These are phyloP conservation scores for Macrophya annulata DNA, from an alignment of 2,888 invertebrate genomes.

Conservation along the genomic window DNA sequence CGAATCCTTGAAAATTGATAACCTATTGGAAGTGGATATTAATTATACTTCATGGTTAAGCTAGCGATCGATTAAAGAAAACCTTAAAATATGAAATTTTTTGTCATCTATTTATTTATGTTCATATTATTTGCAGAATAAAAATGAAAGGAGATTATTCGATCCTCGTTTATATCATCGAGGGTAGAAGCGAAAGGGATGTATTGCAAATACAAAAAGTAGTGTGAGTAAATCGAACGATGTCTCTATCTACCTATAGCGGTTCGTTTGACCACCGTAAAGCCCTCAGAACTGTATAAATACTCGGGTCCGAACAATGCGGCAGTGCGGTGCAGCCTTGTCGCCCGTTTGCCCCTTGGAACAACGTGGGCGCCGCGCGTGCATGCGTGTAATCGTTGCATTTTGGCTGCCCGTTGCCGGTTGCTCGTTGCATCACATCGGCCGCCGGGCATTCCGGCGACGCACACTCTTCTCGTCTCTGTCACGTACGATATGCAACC, in stretches of 20 bases:
- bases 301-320: slow-evolving; percentile 43
- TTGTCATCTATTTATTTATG: not conserved
- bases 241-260: slow-evolving; percentile 34
- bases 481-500: slow-evolving; percentile 76
- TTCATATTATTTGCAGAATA: not conserved
- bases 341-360: slow-evolving; percentile 42
- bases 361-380: slow-evolving; percentile 42
- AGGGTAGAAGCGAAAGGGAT: not conserved
- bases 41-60: slow-evolving; percentile 9
- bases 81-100: too few species aligned
- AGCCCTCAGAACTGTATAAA: slow-evolving; percentile 53
- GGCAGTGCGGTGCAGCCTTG: slow-evolving; percentile 31
- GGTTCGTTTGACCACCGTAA: slow-evolving; percentile 49
- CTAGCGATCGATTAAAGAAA: not conserved
- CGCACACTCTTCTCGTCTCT: slow-evolving; percentile 43
- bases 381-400: slow-evolving; percentile 71
- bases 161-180: not conserved
- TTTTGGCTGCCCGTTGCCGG: slow-evolving; percentile 59
- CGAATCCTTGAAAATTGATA: slow-evolving; percentile 29
- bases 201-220: not conserved
- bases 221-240: slow-evolving; percentile 33
- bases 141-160: not conserved
- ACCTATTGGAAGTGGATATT: not conserved
- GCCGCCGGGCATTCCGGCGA: slow-evolving; percentile 35
- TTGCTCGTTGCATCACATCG: slow-evolving; percentile 64